These are phyloP conservation scores for Leptobrachium ailaonicum DNA, from an alignment of 2,113 vertebrate genomes.

Conservation along the genomic window DNA sequence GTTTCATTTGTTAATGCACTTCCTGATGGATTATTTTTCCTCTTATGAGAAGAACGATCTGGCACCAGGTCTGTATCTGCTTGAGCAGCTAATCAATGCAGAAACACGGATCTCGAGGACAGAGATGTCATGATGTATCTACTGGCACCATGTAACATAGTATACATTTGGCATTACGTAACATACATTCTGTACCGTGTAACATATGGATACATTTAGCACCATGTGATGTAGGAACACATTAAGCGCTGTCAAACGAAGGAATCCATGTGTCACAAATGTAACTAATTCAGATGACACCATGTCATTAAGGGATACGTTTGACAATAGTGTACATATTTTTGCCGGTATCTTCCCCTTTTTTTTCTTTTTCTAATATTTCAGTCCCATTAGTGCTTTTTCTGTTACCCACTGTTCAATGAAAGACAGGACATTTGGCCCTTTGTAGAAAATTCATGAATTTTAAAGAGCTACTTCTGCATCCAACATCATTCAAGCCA, in stretches of 20 bases:
- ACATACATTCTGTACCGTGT: too few relatives aligned
- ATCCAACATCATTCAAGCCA: background rate
- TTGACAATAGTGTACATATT: slow-evolving; percentile 2
- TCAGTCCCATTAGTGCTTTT: background rate
- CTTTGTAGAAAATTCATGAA: background rate
- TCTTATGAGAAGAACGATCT: slow-evolving; percentile 4
- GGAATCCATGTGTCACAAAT: too few relatives aligned
- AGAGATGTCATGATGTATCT: slow-evolving; percentile 26
- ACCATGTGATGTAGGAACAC: too few relatives aligned
- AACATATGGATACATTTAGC: too few relatives aligned
- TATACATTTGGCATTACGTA: slow-evolving; percentile 29
- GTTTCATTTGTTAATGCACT: background rate
- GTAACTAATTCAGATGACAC: too few relatives aligned
- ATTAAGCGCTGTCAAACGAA: too few relatives aligned
- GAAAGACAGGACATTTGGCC: slow-evolving; percentile 2
- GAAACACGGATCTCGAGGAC: slow-evolving; percentile 9
- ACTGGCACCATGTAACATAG: slow-evolving; percentile 4
- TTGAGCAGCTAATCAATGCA: slow-evolving; percentile 23
- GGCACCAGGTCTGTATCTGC: background rate
- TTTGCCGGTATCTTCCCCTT: slow-evolving; percentile 29
- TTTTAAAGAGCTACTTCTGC: background rate
- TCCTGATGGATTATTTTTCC: slow-evolving; percentile 15
- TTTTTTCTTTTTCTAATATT: background rate
- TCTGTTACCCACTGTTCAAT: background rate
- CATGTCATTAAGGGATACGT: slow-evolving; percentile 28